phyloP scores from a whole-genome alignment of 2,797 vertebrate genomes.

The Lutjanus argentimaculatus region DNA sequence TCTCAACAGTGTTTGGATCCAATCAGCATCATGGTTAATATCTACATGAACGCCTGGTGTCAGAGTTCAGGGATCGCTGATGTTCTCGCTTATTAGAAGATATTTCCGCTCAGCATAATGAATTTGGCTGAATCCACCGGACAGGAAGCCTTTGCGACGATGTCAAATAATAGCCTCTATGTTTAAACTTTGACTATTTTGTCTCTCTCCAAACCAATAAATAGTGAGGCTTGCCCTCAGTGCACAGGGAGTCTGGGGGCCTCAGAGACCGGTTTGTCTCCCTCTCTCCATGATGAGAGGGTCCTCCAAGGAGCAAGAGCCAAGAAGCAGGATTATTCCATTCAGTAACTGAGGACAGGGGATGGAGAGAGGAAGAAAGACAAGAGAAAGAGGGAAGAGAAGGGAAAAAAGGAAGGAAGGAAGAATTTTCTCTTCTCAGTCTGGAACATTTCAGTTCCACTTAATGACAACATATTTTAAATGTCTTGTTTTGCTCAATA shows the following conservation, averaged over 20 bases:
- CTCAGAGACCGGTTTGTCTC: conserved; percentile 39
- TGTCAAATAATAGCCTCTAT: conserved; percentile 74
- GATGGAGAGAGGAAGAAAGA: conserved; percentile 15
- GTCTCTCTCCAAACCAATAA: conserved; percentile 80
- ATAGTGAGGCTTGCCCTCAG: conserved; percentile 69
- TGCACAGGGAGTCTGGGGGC: conserved; percentile 56
- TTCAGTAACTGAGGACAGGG: conserved; percentile 53
- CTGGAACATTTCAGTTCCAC: conserved; percentile 33
- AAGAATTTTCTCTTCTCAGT: not conserved
- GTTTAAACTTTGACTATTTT: conserved; percentile 80
- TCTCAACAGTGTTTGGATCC: conserved; percentile 17
- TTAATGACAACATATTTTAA: conserved; percentile 35
- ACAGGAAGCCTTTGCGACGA: conserved; percentile 72
- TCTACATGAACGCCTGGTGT: conserved; percentile 25
- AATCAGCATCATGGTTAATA: conserved; percentile 12
- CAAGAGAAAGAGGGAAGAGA: not conserved
- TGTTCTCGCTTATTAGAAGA: conserved; percentile 54
- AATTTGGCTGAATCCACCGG: conserved; percentile 68
- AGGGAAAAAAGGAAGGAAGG: not conserved
- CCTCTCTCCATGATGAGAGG: conserved; percentile 58
- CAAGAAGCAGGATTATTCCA: conserved; percentile 78
- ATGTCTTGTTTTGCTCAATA: conserved; percentile 10
- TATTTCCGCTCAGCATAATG: conserved; percentile 70
- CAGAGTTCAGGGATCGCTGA: conserved; percentile 47
- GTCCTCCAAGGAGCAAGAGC: conserved; percentile 51